Evolutionary conservation across 2,888 invertebrate genomes (phyloP).

Genomic region (Drosophila pegasa): DNA sequence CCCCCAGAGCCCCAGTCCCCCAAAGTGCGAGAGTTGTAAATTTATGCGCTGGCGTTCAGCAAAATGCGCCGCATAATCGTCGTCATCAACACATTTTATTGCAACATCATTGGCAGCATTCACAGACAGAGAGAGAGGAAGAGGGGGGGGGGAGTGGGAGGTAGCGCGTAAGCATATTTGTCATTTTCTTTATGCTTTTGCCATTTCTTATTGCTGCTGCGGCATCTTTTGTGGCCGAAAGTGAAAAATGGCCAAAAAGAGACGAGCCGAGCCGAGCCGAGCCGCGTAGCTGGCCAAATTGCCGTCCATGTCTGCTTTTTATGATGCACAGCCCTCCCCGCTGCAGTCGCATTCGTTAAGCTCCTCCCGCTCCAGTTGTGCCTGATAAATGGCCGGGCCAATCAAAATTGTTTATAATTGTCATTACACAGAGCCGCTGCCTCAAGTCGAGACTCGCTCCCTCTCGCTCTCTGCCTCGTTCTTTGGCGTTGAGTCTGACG

Average conservation of each 20-base stretch:
- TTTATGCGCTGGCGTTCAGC: slow-evolving; percentile 54
- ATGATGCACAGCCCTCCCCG: slow-evolving; percentile 38
- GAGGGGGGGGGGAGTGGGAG: background rate
- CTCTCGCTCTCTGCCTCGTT: no score
- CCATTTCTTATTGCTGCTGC: slow-evolving; percentile 16
- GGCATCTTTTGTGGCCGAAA: slow-evolving; percentile 43
- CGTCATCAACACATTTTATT: slow-evolving; percentile 73
- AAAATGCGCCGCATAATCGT: slow-evolving; percentile 72
- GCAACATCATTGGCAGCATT: slow-evolving; percentile 71
- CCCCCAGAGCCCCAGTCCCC: background rate
- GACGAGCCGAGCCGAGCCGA: no score
- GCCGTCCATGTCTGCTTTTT: slow-evolving; percentile 70
- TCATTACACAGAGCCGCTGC: slow-evolving; percentile 48
- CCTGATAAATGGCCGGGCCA: slow-evolving; percentile 65
- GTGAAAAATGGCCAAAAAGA: slow-evolving; percentile 60
- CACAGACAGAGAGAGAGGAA: background rate
- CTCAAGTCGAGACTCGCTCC: background rate
- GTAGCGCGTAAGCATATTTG: slow-evolving; percentile 48
- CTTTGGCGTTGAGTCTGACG: slow-evolving; percentile 66
- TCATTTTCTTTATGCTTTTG: slow-evolving; percentile 48
- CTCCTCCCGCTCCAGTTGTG: slow-evolving; percentile 44
- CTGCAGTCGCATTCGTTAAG: background rate
- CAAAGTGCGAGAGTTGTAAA: slow-evolving; percentile 48
- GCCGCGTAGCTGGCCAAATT: slow-evolving; percentile 39
- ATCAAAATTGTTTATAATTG: slow-evolving; percentile 79